Base-by-base conservation (phyloP, 1,140 invertebrate species). In the Bombus superbus region DNA sequence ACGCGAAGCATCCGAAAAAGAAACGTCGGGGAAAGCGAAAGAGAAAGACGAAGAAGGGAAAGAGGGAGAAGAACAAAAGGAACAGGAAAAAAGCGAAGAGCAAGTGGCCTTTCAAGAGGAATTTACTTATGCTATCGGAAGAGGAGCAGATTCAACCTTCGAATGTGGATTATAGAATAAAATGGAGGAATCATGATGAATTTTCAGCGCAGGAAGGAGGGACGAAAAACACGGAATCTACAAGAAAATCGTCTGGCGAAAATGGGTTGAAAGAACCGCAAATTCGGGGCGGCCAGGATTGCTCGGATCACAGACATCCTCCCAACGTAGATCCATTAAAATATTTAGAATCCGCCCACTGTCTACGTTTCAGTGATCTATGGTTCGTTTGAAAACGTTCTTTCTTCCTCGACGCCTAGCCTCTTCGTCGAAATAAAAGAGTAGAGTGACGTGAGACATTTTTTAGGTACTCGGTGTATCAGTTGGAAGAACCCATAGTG, bases 311-410 rank as follows among this genome's bases (percentile, higher is more conserved):
- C n/a, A 91, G 91, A 66, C 92, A 92, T 68, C 95, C 95, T 4
- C 81, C 90, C 15, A 89, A 93, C 62, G 91, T 92, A 18, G 90
- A 96, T 89, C 92, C 93, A 1, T 86, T 90, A 3, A 93, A 93
- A 42, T 96, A 96, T 91, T 93, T 95, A 71, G 94, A 96, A 71
- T 96, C 95, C 83, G 93, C 95, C 9, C 96, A 96, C 87, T 96
- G 96, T 89, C 91, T 96, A 59, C 92, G 94, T 68, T 96, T 96
- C 89, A 95, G 95, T 69, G 94, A 96, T 80, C 86, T 96, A 83
- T 96, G 96, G 96, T 96, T 71, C 53, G 73, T 42, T 75, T 32
- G 28, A 35, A 15, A 3, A 10, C 15, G 15, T 22, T 47, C 22
- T 32, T 32, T 15, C n/a, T 13, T 78, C 3, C 3, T 32, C 3